Evolutionary conservation across 2,888 invertebrate species (phyloP), one percentile per base, ranked within the genome.

Genomic region (Spisula subtruncata): DNA sequence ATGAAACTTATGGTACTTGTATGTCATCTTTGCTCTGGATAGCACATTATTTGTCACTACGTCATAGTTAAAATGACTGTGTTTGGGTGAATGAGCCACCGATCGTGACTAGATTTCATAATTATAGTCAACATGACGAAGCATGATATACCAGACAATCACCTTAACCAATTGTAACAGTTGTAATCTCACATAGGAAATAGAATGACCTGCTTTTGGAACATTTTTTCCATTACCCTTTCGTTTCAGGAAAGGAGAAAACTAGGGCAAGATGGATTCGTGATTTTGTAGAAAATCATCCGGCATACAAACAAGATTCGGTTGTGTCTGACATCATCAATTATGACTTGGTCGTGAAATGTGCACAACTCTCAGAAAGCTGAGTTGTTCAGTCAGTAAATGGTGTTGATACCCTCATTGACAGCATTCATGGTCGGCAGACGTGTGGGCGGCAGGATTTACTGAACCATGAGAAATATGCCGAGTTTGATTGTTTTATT

Each of bases 221-320:
- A 66, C 25, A 10, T 25, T 60, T 20, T 25, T 25, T 25, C 6
- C n/a, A n/a, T 25, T 25, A 12, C 2, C 2, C 2, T 25, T 66
- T 75, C 41, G 5, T 88, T 93, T 0, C 92, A 94, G 99, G 99
- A 48, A 98, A 99, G 96, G 98, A 99, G 85, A 97, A 98, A 96
- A 99, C 99, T 85, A 98, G 99, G 94, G 99, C 99, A 75, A 97
- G 98, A 54, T 99, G 99, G 99, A 98, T 99, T 96, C 97, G 99
- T 81, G 98, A 98, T 91, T 99, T 99, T 97, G 98, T 99, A 87
- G 97, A 98, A 75, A 97, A 97, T 25, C 99, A 99, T 97, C 98
- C 98, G 0, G 98, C 98, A 71, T 99, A 99, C 97, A 98, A 98
- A 95, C 97, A 98, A 96, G 99, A 99, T 97, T 99, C 99, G 0